A percentile compares a stretch with the other conserved stretches of the same genome.
These are phyloP conservation scores for Diploscapter pachys DNA, from an alignment of 1,140 invertebrate species.

Conservation along the genomic window DNA sequence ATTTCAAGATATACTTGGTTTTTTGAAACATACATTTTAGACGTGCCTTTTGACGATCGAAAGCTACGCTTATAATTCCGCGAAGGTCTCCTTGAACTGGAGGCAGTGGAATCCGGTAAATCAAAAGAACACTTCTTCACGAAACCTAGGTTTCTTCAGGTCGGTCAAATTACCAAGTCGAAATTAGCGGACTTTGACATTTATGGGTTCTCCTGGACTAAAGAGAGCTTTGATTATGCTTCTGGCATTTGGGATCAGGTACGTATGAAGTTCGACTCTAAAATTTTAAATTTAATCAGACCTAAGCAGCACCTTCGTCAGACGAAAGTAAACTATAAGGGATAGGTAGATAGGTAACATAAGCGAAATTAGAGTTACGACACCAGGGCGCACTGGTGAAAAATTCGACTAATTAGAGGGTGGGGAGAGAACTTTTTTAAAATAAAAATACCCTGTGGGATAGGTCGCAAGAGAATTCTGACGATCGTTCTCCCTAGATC, in stretches of 20 bases:
- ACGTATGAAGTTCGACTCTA: no score
- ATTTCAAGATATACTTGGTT: no score
- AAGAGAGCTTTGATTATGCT: conserved; percentile 55
- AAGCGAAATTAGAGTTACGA: no score
- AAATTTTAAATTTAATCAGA: neutral
- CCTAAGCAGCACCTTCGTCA: no score
- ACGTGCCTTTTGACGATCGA: conserved; percentile 49
- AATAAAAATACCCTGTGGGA: no score
- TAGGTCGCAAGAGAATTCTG: no score
- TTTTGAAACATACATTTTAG: conserved; percentile 27
- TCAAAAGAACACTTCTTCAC: neutral
- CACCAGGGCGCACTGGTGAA: no score
- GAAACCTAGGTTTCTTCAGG: conserved; percentile 31
- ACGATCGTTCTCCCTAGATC: no score
- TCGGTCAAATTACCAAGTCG: conserved; percentile 51
- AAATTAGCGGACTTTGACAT: conserved; percentile 57
- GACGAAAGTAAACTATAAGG: no score
- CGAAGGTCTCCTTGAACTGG: conserved; percentile 55
- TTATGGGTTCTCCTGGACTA: conserved; percentile 52
- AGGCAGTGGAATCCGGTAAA: conserved; percentile 55
- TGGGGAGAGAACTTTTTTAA: no score
- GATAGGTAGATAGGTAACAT: no score
- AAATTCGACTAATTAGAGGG: no score
- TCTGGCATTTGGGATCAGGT: conserved; percentile 52
- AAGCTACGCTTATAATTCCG: conserved; percentile 56